A percentile compares a stretch with the other conserved stretches of the same genome.
Conservation (phyloP, 2,888 invertebrate species). For the Coleophora flavipennella region DNA sequence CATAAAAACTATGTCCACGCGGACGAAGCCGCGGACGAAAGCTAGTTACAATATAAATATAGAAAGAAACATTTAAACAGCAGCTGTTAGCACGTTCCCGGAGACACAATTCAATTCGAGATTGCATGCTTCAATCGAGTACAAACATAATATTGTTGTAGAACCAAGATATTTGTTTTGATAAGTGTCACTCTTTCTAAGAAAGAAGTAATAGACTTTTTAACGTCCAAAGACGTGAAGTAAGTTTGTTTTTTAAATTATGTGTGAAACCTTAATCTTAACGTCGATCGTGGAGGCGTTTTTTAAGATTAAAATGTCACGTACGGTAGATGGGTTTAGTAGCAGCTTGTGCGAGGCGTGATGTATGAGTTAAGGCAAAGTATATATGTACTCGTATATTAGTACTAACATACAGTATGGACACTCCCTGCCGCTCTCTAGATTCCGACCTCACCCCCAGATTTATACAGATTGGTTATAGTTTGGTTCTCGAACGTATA, state of each 20-base stretch:
- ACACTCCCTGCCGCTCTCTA: no score
- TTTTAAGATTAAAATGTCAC: constrained; percentile 38
- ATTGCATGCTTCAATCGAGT: background rate
- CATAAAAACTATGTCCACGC: no score
- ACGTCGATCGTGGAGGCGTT: constrained; percentile 3
- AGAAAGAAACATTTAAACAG: background rate
- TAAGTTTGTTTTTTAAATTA: background rate
- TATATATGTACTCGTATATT: no score
- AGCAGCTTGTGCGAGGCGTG: background rate
- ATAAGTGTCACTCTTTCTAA: background rate
- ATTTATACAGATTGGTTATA: no score
- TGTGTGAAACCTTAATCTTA: constrained; percentile 7
- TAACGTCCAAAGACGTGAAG: no score
- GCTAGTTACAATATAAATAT: background rate
- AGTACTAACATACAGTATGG: no score
- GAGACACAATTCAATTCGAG: background rate
- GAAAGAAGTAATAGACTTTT: no score
- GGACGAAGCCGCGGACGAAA: no score
- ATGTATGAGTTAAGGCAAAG: constrained; percentile 25
- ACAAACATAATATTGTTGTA: background rate
- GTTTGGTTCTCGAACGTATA: no score
- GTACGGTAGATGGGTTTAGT: constrained; percentile 25
- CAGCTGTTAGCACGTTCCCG: background rate
- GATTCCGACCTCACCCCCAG: no score
- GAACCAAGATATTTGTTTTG: background rate